A percentile compares a stretch with the other conserved stretches of the same genome.
phyloP scores from a whole-genome alignment of 2,113 vertebrate species.

The Cariama cristata region DNA sequence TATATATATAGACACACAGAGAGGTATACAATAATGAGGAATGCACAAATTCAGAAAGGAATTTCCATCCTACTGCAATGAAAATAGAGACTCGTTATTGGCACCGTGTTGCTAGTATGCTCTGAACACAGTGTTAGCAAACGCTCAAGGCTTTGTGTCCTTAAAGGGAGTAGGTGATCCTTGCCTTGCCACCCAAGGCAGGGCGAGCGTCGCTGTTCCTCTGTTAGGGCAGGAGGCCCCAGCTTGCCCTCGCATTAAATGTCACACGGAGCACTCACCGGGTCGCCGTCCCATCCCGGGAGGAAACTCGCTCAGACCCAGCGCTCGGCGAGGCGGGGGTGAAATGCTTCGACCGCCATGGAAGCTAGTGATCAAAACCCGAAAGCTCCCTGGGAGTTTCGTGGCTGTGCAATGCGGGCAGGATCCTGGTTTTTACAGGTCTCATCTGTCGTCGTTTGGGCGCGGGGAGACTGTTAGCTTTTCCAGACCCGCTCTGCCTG shows the following conservation, averaged over 20 bases:
- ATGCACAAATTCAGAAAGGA: not conserved
- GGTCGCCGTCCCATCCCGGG: accelerated
- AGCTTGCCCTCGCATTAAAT: not conserved
- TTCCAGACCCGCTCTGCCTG: accelerated
- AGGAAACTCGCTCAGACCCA: not conserved
- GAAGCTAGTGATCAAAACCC: not conserved
- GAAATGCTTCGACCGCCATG: accelerated
- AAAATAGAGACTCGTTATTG: not conserved
- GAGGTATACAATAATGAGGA: accelerated
- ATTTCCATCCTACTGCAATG: not conserved
- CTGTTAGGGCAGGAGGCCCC: not conserved
- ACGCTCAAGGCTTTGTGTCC: not conserved
- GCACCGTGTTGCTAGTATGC: accelerated
- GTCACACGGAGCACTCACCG: accelerated
- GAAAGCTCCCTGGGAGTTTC: not conserved
- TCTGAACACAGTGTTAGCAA: not conserved
- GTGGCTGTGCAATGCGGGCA: not conserved
- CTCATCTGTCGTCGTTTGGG: not conserved
- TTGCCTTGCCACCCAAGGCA: not conserved
- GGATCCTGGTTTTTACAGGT: not conserved
- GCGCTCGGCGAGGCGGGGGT: not conserved
- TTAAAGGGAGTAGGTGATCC: not conserved
- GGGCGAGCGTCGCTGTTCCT: not conserved
- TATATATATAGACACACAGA: not conserved
- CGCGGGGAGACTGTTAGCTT: not conserved